phyloP scores from a whole-genome alignment of 2,113 vertebrate genomes.

The Apteryx mantelli region DNA sequence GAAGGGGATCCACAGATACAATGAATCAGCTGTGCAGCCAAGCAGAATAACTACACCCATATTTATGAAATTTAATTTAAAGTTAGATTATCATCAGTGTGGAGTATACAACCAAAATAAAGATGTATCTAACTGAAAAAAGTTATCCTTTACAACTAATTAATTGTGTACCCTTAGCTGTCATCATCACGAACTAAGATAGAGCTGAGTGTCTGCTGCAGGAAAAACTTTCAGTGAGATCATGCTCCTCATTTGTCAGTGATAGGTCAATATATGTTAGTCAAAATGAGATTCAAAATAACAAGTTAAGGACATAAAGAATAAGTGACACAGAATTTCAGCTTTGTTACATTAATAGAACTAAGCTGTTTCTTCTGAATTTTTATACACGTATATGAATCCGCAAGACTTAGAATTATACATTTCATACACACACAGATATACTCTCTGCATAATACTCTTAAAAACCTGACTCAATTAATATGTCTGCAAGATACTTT shows the following conservation, averaged over 20 bases:
- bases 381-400: not conserved
- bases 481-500: conserved; percentile 10
- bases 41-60: not conserved
- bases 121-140: not conserved
- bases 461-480: not conserved
- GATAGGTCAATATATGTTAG: not conserved
- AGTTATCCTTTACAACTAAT: not conserved
- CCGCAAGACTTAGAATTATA: not conserved
- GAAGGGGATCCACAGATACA: not conserved
- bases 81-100: not conserved
- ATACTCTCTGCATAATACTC: not conserved
- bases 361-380: not conserved
- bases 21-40: not conserved
- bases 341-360: conserved; percentile 11
- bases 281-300: conserved; percentile 29
- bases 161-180: not conserved
- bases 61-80: not conserved
- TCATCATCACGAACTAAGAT: not conserved
- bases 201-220: conserved; percentile 17
- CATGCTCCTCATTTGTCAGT: conserved; percentile 9
- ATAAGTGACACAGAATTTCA: not conserved
- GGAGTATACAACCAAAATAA: not conserved
- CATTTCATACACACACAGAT: conserved; percentile 24
- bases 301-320: conserved; percentile 10
- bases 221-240: not conserved